Base-by-base conservation (phyloP, 2,797 vertebrate genomes). In the Spinus pinus region DNA sequence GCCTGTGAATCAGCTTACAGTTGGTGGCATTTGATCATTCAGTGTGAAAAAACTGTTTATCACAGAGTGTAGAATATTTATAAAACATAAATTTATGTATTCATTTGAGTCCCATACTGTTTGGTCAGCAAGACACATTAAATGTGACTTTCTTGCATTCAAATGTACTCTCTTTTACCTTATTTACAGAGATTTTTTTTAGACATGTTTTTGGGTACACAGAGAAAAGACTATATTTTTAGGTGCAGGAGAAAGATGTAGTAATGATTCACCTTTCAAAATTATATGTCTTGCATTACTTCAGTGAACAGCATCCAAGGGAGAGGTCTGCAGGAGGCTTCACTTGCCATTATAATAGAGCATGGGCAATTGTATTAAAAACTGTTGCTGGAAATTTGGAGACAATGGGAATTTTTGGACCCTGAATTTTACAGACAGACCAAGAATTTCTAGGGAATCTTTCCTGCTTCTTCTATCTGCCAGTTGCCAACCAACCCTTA, bases 1-100 rank as follows among this genome's bases (percentile, higher is more conserved):
- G 89, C 91, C 81, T 88, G 67, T 81, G 72, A 66, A 66, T 95
- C 82, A 96, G 91, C 70, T 96, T 92, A 74, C 81, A 70, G 58
- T 66, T 95, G 73, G 83, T 82, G 67, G 72, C 72, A 87, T 72
- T 94, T 94, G 56, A 95, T 97, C 71, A 93, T 81, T 90, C 89
- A 67, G 61, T 81, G 39, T 73, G 33, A 72, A 95, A 58, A 91
- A 95, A 79, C 49, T 83, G 57, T 95, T 89, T 95, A 94, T 94
- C 62, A 72, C 84, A 90, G 66, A 91, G 60, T 94, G 94, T 83
- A 12, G 12, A 90, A 96, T 96, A 96, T 83, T 81, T 91, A 58
- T 87, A 92, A 88, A 71, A 86, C 64, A 84, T 87, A 82, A 72
- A 93, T 95, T 89, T 90, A 28, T 65, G 39, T 92, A 84, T 93